Base-by-base conservation (phyloP, 2,797 vertebrate genomes). In the Hapalemur alaotrensis region DNA sequence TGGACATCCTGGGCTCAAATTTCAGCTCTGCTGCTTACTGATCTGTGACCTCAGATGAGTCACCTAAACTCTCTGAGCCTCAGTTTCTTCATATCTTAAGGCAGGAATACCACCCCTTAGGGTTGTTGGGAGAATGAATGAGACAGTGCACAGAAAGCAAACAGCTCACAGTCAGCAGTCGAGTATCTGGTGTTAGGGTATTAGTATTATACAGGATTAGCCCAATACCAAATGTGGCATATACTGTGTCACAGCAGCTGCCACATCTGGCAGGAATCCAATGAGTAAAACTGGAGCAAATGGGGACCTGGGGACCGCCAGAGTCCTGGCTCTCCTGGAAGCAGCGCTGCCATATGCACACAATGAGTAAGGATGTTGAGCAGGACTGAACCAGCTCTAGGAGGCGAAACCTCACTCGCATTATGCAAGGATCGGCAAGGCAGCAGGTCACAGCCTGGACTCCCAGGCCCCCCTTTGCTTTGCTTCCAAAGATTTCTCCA, bases 191-290 rank as follows among this genome's bases (percentile, higher is more conserved):
- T 0, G 14, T 28, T 14, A 54, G 12, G 5, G 2, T 9, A 0
- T 5, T 13, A n/a, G 80, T n/a, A 41, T 18, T 7, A 3, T 0
- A 15, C 0, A 0, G 30, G 3, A 28, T 30, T 13, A 32, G 35
- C 8, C 48, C 2, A 7, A 11, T 1, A 43, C 41, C 43, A 7
- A 25, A 1, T 10, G 30, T 22, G 52, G 38, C 25, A 4, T 6
- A 0, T 11, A 20, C 17, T 30, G 65, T 4, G 14, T 15, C 20
- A 12, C 43, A 2, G 38, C 2, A 67, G 96, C 97, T 94, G 96
- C 94, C 97, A 89, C n/a, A 87, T 81, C 86, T 25, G 80, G 78
- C 97, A 95, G 93, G 43, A 87, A 65, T 50, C 90, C 96, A 80
- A 15, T 0, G 79, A 38, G 54, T 28, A 35, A 86, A 81, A 57